Percentiles rank a stretch among this genome's conserved stretches.
phyloP scores from a whole-genome alignment of 1,140 invertebrate genomes.

The Nymphalis io region DNA sequence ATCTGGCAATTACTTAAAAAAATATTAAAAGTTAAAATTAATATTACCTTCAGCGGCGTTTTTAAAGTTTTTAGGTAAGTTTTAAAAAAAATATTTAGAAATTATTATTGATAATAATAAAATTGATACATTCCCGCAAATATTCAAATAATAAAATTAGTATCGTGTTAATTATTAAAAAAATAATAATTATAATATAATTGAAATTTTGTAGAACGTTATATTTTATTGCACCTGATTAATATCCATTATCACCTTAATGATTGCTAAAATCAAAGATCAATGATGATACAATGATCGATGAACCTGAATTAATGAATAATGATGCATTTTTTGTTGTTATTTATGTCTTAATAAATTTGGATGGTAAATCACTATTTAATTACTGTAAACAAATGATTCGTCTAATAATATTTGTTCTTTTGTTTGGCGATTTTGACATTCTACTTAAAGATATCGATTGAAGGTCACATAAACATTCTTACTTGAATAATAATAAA shows the following conservation, averaged over 20 bases:
- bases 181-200: not conserved
- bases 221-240: not conserved
- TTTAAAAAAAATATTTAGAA: not conserved
- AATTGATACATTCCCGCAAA: not conserved
- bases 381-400: not conserved
- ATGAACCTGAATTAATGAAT: slow-evolving; percentile 14
- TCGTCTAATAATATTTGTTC: not conserved
- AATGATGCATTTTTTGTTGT: not conserved
- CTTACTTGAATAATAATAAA: not conserved
- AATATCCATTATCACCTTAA: not conserved
- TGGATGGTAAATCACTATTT: not conserved
- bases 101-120: not conserved
- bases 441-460: not conserved
- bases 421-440: slow-evolving; percentile 13
- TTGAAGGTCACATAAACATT: not conserved
- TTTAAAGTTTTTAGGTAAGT: not conserved
- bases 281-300: slow-evolving; percentile 7
- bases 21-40: not conserved
- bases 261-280: not conserved
- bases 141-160: too few relatives aligned
- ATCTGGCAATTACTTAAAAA: too few relatives aligned
- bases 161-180: not conserved
- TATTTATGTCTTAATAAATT: slow-evolving; percentile 5
- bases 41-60: not conserved
- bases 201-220: not conserved